A percentile compares a stretch with the other conserved stretches of the same genome.
Conservation (phyloP, 2,113 vertebrate species). For the Eupsittula cactorum region DNA sequence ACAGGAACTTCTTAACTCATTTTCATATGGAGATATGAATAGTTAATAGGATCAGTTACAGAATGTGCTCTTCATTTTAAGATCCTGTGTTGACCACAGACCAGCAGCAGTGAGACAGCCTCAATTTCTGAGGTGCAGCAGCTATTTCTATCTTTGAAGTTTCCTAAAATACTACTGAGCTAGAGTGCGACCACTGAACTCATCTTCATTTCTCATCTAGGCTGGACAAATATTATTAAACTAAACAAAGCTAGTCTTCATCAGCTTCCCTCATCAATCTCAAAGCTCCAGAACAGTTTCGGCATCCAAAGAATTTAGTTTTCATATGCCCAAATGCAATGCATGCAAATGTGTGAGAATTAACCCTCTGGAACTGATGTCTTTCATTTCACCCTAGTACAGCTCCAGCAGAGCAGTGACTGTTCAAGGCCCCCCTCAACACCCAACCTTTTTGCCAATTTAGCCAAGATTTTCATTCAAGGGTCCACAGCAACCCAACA, state of each 20-base stretch:
- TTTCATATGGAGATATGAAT: not conserved
- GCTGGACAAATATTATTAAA: not conserved
- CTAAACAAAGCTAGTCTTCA: not conserved
- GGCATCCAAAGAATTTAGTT: not conserved
- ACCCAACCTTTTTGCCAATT: not conserved
- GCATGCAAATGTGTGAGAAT: not conserved
- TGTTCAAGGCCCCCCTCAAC: not conserved
- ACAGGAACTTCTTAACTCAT: not conserved
- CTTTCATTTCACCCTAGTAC: not conserved
- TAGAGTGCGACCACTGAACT: not conserved
- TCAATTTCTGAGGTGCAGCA: not conserved
- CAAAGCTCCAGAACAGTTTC: not conserved
- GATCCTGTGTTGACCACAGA: not conserved
- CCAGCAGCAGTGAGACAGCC: not conserved
- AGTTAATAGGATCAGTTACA: not conserved
- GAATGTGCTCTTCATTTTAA: slow-evolving; percentile 9
- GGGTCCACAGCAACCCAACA: not conserved
- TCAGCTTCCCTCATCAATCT: not conserved
- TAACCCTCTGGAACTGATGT: not conserved
- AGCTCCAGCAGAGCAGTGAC: not conserved
- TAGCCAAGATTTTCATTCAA: not conserved
- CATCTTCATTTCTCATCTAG: not conserved
- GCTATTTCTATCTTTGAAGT: slow-evolving; percentile 1
- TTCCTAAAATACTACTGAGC: slow-evolving; percentile 28
- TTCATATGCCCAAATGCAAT: not conserved